phyloP scores from a whole-genome alignment of 2,113 vertebrate genomes.

The Notothenia coriiceps region DNA sequence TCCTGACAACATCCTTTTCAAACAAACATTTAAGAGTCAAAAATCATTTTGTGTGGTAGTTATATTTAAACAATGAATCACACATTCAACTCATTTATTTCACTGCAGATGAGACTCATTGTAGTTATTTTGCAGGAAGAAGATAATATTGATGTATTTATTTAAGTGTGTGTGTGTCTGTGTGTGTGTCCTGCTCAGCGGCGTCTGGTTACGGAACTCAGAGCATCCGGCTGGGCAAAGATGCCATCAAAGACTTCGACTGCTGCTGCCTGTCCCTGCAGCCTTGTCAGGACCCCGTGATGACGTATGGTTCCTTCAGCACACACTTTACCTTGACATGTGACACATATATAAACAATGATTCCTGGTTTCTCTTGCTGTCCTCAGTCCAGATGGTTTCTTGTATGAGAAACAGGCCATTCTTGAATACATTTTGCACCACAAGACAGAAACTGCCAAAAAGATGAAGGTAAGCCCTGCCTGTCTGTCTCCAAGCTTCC shows the following conservation, averaged over 20 bases:
- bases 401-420: slow-evolving; percentile 93
- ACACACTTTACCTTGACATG: not conserved
- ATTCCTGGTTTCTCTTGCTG: slow-evolving; percentile 14
- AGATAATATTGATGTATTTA: not conserved
- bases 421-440: slow-evolving; percentile 92
- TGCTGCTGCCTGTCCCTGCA: slow-evolving; percentile 94
- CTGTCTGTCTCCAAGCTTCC: not conserved
- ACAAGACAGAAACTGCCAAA: slow-evolving; percentile 90
- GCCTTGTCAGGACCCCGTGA: slow-evolving; percentile 89
- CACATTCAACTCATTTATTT: not conserved
- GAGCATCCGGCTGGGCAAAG: slow-evolving; percentile 91
- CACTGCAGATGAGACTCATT: not conserved
- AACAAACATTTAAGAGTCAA: no score
- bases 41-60: not conserved
- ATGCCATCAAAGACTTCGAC: slow-evolving; percentile 94
- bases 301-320: slow-evolving; percentile 84
- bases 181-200: slow-evolving; percentile 72
- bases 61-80: not conserved
- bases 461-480: slow-evolving; percentile 88
- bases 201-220: slow-evolving; percentile 94
- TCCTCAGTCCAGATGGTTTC: slow-evolving; percentile 88
- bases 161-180: no score
- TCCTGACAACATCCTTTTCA: not conserved
- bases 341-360: not conserved
- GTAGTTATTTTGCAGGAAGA: not conserved